These are phyloP conservation scores for Coryphaenoides rupestris DNA, from an alignment of 2,113 vertebrate genomes.

Conservation along the genomic window DNA sequence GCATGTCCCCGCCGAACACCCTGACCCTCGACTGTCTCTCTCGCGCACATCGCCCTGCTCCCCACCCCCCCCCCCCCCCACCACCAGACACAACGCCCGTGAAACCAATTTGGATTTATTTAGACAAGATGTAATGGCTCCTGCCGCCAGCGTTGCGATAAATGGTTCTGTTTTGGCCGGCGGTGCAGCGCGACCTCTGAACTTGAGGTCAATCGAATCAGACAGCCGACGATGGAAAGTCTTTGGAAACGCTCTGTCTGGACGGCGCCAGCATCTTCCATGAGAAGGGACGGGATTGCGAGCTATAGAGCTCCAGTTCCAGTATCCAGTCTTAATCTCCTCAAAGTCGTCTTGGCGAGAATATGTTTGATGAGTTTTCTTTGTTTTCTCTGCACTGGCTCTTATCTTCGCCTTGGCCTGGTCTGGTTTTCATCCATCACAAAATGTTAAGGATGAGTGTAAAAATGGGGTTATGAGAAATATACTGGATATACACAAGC, in stretches of 20 bases:
- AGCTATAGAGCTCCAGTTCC: constrained; percentile 30
- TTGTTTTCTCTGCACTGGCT: too few species aligned
- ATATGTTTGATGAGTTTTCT: too few species aligned
- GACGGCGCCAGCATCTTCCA: constrained; percentile 27
- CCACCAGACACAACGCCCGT: constrained; percentile 32
- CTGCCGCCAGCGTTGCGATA: constrained; percentile 37
- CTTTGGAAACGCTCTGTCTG: constrained; percentile 16
- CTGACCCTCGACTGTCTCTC: constrained; percentile 6
- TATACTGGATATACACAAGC: too few species aligned
- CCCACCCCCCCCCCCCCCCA: constrained; percentile 17
- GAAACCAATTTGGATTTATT: constrained; percentile 39
- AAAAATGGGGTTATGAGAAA: too few species aligned
- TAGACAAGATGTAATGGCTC: constrained; percentile 2
- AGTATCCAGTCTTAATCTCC: constrained; percentile 44
- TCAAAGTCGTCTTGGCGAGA: constrained; percentile 14
- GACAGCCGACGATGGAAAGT: constrained; percentile 33
- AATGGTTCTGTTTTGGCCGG: constrained; percentile 18
- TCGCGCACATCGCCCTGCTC: constrained; percentile 20
- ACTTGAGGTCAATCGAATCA: constrained; percentile 31
- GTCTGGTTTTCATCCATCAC: too few species aligned
- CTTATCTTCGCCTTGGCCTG: too few species aligned
- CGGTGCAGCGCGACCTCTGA: constrained; percentile 29
- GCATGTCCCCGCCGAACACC: too few species aligned
- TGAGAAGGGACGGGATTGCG: constrained; percentile 26
- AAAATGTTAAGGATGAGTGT: too few species aligned